Evolutionary conservation across 2,797 vertebrate species (phyloP), one percentile per base, ranked within the genome.

Genomic region (Lophius americanus): DNA sequence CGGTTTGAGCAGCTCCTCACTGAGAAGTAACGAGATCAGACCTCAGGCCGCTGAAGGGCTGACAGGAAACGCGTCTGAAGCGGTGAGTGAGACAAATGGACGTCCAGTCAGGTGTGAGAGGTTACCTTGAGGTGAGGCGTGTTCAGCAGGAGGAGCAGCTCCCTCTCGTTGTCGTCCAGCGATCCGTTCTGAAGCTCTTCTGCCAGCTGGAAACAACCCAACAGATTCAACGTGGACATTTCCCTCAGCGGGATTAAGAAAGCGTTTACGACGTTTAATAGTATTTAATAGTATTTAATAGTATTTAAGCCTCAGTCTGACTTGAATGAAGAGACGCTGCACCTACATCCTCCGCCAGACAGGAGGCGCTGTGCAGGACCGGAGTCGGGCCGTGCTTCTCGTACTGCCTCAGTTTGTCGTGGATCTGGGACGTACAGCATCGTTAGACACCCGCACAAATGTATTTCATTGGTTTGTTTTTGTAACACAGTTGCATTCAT

Each of bases 41-140:
- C 56, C 9, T 64, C 50, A 46, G 59, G 63, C 14, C 47, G 51
- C 43, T 48, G 37, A 56, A 37, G 4, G 23, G 72, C 38, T 35
- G 10, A 58, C 36, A 32, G 39, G 38, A 38, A 42, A 36, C 35
- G 3, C 35, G 32, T 33, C 23, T 3, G 35, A 43, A 50, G 35
- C 51, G 51, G 52, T 23, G 23, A 23, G 23, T 23, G 23, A 23
- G 23, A 23, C 23, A 23, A 23, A 23, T 23, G 23, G 23, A 23
- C 23, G 23, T 23, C 23, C 23, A 23, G 23, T 52, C 13, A 42
- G 14, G 35, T 51, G 50, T 9, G 33, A 51, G n/a, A 10, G 9
- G 3, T 12, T 92, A 98, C 96, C 96, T 95, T 96, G 69, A 98
- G 91, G 86, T 98, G 97, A 54, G 96, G 96, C 44, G 95, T 94